These are phyloP conservation scores for Balearica regulorum DNA, from an alignment of 2,797 vertebrate species.

Conservation along the genomic window DNA sequence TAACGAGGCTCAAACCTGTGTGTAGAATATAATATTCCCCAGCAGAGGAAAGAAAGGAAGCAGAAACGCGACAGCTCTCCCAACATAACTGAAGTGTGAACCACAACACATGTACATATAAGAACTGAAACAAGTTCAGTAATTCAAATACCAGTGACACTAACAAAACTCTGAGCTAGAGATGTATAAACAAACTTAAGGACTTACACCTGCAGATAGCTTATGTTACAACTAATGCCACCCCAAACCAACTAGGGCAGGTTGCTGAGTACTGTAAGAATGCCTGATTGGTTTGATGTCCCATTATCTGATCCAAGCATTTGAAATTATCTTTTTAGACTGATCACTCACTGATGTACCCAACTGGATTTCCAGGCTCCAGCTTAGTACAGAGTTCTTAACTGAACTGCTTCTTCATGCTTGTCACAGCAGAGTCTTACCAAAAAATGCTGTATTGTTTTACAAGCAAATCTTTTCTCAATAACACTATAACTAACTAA, in stretches of 20 bases:
- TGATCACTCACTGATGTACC: neutral
- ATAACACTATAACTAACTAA: neutral
- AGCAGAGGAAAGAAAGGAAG: neutral
- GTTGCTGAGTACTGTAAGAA: neutral
- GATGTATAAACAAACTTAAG: neutral
- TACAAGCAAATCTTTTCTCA: neutral
- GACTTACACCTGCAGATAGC: neutral
- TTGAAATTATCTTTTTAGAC: neutral
- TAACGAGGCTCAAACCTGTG: neutral
- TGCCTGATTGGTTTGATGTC: neutral
- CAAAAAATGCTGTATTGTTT: neutral
- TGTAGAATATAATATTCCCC: neutral
- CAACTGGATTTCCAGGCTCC: neutral
- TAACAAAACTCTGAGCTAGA: neutral
- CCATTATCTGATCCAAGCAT: neutral
- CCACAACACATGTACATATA: neutral
- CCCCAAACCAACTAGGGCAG: neutral
- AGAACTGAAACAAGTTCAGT: neutral
- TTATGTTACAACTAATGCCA: neutral
- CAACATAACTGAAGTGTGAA: rapidly evolving
- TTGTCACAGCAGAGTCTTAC: neutral
- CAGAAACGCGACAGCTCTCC: neutral
- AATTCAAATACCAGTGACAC: neutral
- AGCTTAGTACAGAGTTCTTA: neutral
- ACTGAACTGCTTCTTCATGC: neutral